Evolutionary conservation across 2,113 vertebrate species (phyloP).

Genomic region (Dasyornis broadbenti): DNA sequence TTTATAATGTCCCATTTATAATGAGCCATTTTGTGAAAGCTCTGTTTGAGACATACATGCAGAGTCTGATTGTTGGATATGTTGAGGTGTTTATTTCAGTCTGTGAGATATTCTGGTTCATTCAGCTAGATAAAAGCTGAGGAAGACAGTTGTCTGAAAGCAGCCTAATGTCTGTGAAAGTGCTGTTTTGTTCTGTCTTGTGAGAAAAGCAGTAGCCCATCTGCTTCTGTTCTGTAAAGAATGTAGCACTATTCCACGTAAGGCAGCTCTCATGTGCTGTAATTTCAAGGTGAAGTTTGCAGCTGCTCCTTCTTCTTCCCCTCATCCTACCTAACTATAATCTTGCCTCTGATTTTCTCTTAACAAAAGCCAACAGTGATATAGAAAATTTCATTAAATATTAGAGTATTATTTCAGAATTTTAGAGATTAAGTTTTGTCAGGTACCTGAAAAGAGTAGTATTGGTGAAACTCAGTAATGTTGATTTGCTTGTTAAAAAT

Average conservation of each 20-base stretch:
- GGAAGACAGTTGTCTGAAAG: neutral
- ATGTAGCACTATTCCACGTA: neutral
- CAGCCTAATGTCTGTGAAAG: neutral
- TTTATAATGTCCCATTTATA: neutral
- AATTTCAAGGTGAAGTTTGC: neutral
- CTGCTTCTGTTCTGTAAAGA: neutral
- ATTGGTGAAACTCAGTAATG: neutral
- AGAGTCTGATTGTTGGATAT: neutral
- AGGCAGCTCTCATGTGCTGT: neutral
- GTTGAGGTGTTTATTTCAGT: neutral
- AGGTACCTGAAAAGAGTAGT: neutral
- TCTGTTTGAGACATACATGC: neutral
- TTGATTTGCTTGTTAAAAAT: neutral
- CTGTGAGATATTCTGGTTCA: neutral
- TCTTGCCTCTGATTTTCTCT: neutral
- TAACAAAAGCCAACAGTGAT: neutral
- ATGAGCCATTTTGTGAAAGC: neutral
- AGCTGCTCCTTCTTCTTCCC: neutral
- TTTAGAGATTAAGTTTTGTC: neutral
- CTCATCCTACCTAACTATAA: neutral
- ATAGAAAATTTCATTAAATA: neutral
- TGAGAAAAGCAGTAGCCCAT: neutral
- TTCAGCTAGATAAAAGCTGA: neutral
- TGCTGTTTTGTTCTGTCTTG: neutral
- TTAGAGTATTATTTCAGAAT: neutral